Percentiles rank a stretch among this genome's conserved stretches.
Conservation (phyloP, 2,888 invertebrate genomes). For the Sepioteuthis lessoniana region DNA sequence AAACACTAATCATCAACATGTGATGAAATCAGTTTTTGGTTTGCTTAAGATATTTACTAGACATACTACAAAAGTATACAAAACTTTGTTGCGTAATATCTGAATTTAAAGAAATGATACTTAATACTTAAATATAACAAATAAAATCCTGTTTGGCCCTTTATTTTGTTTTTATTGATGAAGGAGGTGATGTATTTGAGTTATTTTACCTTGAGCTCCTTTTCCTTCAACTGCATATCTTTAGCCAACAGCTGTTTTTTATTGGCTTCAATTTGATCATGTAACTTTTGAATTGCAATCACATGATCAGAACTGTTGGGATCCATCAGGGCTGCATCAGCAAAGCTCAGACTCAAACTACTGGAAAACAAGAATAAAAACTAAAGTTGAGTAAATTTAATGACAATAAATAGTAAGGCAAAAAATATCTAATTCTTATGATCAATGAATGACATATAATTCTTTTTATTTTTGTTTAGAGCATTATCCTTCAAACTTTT, state of each 20-base stretch:
- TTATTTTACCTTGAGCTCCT: slow-evolving; percentile 86
- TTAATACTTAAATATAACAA: too few species aligned
- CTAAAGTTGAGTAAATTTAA: not conserved
- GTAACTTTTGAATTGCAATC: slow-evolving; percentile 93
- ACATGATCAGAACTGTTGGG: slow-evolving; percentile 79
- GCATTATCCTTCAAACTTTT: too few species aligned
- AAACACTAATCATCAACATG: too few species aligned
- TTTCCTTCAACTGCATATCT: slow-evolving; percentile 88
- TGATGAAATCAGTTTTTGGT: too few species aligned
- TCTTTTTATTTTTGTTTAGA: too few species aligned
- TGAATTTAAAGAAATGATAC: too few species aligned
- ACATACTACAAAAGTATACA: too few species aligned
- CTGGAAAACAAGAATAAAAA: not conserved
- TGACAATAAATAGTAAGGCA: not conserved
- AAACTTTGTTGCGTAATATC: too few species aligned
- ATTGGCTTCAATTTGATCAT: slow-evolving; percentile 92
- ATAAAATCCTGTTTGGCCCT: too few species aligned
- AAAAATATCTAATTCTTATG: too few species aligned
- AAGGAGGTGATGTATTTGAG: not conserved
- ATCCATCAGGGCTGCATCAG: slow-evolving; percentile 56
- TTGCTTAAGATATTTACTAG: too few species aligned
- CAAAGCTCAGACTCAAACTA: slow-evolving; percentile 45
- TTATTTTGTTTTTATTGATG: not conserved
- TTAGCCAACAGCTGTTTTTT: slow-evolving; percentile 90
- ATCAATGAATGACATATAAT: too few species aligned